Base-by-base conservation (phyloP, 2,888 invertebrate species). In the Craniophora ligustri region DNA sequence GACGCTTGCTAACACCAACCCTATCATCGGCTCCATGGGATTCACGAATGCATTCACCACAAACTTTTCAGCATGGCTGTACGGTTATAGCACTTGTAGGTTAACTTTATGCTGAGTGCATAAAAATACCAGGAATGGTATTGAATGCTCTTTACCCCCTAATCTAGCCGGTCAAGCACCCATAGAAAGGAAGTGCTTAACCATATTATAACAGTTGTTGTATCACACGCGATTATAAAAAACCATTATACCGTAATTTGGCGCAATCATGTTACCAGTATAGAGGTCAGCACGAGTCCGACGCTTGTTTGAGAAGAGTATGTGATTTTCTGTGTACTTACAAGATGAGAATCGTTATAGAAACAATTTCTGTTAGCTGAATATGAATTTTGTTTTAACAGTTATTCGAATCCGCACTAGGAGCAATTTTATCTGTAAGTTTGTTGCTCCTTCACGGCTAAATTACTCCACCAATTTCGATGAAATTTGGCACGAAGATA, bases 161-260 rank as follows among this genome's bases (percentile, higher is more conserved):
- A 41, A 61, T 44, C 18, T 41, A 18, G 39, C 32, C 62, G 48
- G 48, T 65, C 63, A 49, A 45, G 35, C 54, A 67, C 59, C 53
- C 42, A 67, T 50, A 51, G 58, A 67, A 69, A 73, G 71, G 75
- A 72, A 75, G 54, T 59, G 42, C 42, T 28, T 59, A 67, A 66
- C 61, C 46, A 58, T 44, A 61, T 53, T 55, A 45, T 74, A 79
- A 79, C 81, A 60, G 78, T 77, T 28, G 39, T 45, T 41, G 47
- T 42, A 61, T 23, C 42, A 42, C 30, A 49, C 39, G 16, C 13
- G 30, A 39, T 57, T 41, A 50, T 72, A 72, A 70, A 72, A 70
- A 72, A 40, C 35, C 8, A 8, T 56, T 41, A 15, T 63, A 76
- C 75, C 67, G 75, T 66, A 70, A 72, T 67, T 73, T 76, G 35